Base-by-base conservation (phyloP, 2,888 invertebrate species). In the Adelognathus sp. region DNA sequence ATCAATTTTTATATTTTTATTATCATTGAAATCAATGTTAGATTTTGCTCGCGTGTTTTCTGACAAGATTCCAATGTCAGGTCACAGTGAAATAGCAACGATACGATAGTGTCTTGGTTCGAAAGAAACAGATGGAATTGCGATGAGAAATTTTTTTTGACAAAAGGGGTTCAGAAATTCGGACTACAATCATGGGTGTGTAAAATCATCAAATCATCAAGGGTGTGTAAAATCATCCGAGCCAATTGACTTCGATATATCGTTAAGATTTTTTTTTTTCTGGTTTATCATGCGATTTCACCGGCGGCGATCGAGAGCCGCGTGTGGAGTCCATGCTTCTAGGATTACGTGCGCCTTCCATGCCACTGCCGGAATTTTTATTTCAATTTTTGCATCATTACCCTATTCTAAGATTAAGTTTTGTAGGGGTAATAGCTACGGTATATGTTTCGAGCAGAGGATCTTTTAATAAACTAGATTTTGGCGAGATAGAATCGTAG, bases 281-380 rank as follows among this genome's bases (percentile, higher is more conserved):
- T n/a, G n/a, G 52, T 78, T 58, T 60, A 60, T 70, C 56, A 41
- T 33, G 70, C 58, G 24, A 60, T 52, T 29, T 33, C 31, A 41
- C 41, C 16, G 29, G 56, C 70, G 70, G 60, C 71, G 79, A 61
- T 70, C 52, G 29, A 61, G 56, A 67, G 44, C 66, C 76, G 72
- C 14, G 31, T 76, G 76, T 72, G 76, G 76, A 76, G 79, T 74
- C 54, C 39, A 58, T 41, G 24, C 21, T 56, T 29, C 29, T 69
- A 69, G 71, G 70, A 41, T 58, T 50, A 31, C 56, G 27, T 24
- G 64, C 39, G 50, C 54, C 33, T 24, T 24, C 3, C 18, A 11
- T n/a, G 21, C 11, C 52, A 72, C 60, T 54, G n/a, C 31, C 31
- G 31, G 33, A 76, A 69, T 36, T 56, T 18, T 46, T n/a, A 63